Base-by-base conservation (phyloP, 1,140 invertebrate genomes). In the Heliothis subflexa region DNA sequence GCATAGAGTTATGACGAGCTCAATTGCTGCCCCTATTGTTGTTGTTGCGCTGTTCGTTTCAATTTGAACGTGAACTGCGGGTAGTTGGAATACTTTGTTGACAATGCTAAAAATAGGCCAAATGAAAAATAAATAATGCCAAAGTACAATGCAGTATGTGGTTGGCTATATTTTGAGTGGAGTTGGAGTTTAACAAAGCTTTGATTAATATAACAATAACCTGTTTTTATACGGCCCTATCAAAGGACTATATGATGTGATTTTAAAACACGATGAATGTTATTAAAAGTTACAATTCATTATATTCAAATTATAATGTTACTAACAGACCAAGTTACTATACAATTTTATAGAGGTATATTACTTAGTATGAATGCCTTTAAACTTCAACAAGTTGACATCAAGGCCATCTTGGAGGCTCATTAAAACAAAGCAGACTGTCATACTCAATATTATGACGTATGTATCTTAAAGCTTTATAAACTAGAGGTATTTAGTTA, bases 21-120 rank as follows among this genome's bases (percentile, higher is more conserved):
- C 33, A 57, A 78, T 57, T 68, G 50, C 28, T 68, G 28, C 14
- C 66, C 33, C 62, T 61, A 78, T 68, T 68, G 54, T 78, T 68
- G 61, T 70, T 66, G 45, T 57, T 59, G 52, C 18, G 16, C 66
- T 33, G 28, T 25, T 55, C 54, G 52, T 47, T 57, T 59, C 33
- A 73, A 73, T 57, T 57, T 49, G 25, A 25, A 78, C 18, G 61
- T 68, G 21, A 50, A 75, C 18, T 33, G 28, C 45, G 13, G 33
- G 18, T 47, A 64, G 61, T 28, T 33, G 28, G 11, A 57, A 47
- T 33, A 64, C 61, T 40, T 54, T 45, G 49, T 68, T 13, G 62
- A 64, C 33, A 55, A 16, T 47, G 52, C n/a, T 47, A 45, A 33
- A 64, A 64, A 64, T 64, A 64, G 61, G 61, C 3, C 33, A 33